phyloP scores from a whole-genome alignment of 1,140 invertebrate genomes.

The Chlorops oryzae region DNA sequence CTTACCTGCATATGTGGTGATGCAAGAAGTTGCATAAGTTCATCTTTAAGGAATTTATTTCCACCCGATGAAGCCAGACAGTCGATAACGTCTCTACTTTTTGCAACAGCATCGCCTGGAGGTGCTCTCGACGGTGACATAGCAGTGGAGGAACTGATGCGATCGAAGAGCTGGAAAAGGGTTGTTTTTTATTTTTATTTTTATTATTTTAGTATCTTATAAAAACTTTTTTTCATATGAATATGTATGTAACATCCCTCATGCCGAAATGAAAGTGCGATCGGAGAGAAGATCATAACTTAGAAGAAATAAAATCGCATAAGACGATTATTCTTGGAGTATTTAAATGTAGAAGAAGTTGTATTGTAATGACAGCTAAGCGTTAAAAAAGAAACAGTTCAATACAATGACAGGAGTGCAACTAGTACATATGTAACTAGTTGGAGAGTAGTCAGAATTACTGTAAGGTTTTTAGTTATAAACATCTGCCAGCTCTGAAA shows the following conservation, averaged over 20 bases:
- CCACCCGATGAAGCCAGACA: conserved; percentile 30
- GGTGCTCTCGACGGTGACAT: conserved; percentile 66
- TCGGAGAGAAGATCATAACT: no score
- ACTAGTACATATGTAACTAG: no score
- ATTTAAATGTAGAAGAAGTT: no score
- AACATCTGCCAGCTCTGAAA: no score
- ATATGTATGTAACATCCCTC: no score
- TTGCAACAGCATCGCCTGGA: conserved; percentile 70
- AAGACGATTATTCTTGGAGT: no score
- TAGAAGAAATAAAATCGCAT: neutral
- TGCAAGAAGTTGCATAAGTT: conserved; percentile 72
- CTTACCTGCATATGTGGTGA: conserved; percentile 83
- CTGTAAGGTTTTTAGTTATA: no score
- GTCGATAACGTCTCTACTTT: conserved; percentile 70
- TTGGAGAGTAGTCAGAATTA: no score
- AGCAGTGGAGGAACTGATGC: conserved; percentile 66
- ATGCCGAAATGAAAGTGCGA: no score
- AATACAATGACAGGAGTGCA: no score
- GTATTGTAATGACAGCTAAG: no score
- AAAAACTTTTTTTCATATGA: neutral
- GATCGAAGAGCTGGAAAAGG: conserved; percentile 72
- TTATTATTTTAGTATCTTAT: conserved; percentile 1
- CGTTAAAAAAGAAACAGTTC: no score
- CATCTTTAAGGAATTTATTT: conserved; percentile 55
- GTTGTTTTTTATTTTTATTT: conserved; percentile 17